Percentiles rank a stretch among this genome's conserved stretches.
Conservation (phyloP, 1,140 invertebrate species). For the Drosophila pruinosa region DNA sequence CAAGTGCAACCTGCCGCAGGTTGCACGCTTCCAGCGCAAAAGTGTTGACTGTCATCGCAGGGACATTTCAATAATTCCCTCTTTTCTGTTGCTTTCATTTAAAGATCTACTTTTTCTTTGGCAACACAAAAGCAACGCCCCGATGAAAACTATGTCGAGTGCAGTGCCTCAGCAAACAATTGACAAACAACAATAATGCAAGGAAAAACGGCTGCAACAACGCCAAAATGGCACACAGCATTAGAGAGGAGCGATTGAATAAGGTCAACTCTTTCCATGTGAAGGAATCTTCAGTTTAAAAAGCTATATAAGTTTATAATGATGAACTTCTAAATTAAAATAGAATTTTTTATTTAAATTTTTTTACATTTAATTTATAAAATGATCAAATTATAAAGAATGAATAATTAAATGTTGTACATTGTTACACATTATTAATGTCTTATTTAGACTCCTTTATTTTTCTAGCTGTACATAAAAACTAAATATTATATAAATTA, state of each 20-base stretch:
- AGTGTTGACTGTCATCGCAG: conserved; percentile 49
- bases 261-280: no score
- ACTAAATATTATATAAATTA: background rate
- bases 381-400: no score
- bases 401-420: no score
- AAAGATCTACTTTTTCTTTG: conserved; percentile 9
- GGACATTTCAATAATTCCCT: conserved; percentile 33
- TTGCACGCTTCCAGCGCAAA: conserved; percentile 8
- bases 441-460: no score
- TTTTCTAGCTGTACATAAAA: no score
- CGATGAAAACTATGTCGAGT: conserved; percentile 64
- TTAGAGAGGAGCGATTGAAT: conserved; percentile 21
- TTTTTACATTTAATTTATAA: no score
- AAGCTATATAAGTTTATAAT: no score
- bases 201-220: background rate
- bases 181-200: conserved; percentile 34
- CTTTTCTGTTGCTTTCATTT: background rate
- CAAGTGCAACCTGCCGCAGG: conserved; percentile 21
- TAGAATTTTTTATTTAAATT: no score
- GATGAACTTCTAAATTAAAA: no score
- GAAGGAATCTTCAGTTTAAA: no score
- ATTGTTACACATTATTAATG: no score
- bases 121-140: conserved; percentile 23
- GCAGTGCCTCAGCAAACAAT: conserved; percentile 51
- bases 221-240: background rate